Evolutionary conservation across 1,140 invertebrate species (phyloP).

Genomic region (Holcopasites calliopsidis): DNA sequence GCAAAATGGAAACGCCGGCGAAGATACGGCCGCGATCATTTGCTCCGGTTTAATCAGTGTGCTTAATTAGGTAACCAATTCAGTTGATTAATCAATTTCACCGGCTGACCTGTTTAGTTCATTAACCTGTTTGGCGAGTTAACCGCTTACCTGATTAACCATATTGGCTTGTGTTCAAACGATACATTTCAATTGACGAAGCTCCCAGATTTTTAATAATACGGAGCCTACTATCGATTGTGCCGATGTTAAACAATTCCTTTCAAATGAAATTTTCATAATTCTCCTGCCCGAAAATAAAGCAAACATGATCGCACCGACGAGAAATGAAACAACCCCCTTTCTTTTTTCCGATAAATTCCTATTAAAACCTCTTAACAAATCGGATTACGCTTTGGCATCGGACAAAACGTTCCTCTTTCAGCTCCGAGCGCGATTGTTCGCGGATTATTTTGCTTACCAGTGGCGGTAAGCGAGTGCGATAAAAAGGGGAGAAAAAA

Average conservation of each 20-base stretch:
- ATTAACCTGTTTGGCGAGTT: constrained; percentile 34
- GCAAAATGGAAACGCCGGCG: constrained; percentile 10
- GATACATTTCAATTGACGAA: constrained; percentile 4
- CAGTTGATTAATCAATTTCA: constrained; percentile 39
- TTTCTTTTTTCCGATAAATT: too few relatives aligned
- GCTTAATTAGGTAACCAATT: constrained; percentile 36
- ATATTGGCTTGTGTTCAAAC: too few relatives aligned
- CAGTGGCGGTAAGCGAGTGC: constrained; percentile 23
- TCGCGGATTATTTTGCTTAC: constrained; percentile 53
- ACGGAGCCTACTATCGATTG: neutral
- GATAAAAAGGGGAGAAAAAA: too few relatives aligned
- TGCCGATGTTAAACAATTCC: too few relatives aligned
- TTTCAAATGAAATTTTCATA: neutral
- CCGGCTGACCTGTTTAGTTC: constrained; percentile 32
- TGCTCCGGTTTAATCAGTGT: constrained; percentile 14
- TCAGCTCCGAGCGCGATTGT: constrained; percentile 32
- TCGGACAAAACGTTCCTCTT: constrained; percentile 50
- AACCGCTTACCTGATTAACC: constrained; percentile 21
- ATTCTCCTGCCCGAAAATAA: too few relatives aligned
- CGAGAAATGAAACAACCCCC: too few relatives aligned
- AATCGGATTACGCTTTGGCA: too few relatives aligned
- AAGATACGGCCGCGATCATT: constrained; percentile 12
- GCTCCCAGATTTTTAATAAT: neutral
- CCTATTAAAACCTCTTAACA: too few relatives aligned
- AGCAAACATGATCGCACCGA: too few relatives aligned